These are phyloP conservation scores for Spicauda simplicius DNA, from an alignment of 2,888 invertebrate genomes.

Conservation along the genomic window DNA sequence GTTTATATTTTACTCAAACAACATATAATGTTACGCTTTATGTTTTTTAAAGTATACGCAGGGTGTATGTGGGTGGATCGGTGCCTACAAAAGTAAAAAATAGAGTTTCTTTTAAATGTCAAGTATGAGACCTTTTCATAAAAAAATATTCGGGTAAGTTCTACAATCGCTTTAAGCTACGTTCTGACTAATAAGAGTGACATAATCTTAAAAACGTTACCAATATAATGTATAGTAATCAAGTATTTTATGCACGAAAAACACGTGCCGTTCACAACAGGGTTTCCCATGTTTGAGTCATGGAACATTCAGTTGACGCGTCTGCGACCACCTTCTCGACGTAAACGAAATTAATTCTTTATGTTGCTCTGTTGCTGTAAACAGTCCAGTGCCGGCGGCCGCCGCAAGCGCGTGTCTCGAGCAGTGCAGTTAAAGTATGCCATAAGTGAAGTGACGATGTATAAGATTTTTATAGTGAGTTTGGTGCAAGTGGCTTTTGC, in stretches of 20 bases:
- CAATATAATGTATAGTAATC: not conserved
- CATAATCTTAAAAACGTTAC: not conserved
- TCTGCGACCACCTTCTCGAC: not conserved
- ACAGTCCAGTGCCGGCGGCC: slow-evolving; percentile 12
- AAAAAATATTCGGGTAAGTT: too few relatives aligned
- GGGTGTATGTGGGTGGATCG: too few relatives aligned
- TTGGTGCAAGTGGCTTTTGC: not conserved
- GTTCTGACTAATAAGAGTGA: not conserved
- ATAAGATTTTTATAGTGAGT: slow-evolving; percentile 5
- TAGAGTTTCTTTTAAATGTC: too few relatives aligned
- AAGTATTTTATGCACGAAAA: not conserved
- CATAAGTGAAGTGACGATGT: slow-evolving; percentile 5
- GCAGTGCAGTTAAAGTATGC: not conserved
- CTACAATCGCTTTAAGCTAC: not conserved
- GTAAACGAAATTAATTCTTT: not conserved
- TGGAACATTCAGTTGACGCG: not conserved
- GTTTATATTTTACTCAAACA: too few relatives aligned
- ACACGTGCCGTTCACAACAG: not conserved
- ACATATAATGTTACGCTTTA: too few relatives aligned
- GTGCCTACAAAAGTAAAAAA: too few relatives aligned
- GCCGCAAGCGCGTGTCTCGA: slow-evolving; percentile 1
- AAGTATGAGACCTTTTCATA: too few relatives aligned
- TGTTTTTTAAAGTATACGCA: too few relatives aligned
- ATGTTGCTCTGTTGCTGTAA: not conserved
- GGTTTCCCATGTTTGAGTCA: not conserved